Evolutionary conservation across 2,888 invertebrate species (phyloP).

Genomic region (Epicampocera succincta): DNA sequence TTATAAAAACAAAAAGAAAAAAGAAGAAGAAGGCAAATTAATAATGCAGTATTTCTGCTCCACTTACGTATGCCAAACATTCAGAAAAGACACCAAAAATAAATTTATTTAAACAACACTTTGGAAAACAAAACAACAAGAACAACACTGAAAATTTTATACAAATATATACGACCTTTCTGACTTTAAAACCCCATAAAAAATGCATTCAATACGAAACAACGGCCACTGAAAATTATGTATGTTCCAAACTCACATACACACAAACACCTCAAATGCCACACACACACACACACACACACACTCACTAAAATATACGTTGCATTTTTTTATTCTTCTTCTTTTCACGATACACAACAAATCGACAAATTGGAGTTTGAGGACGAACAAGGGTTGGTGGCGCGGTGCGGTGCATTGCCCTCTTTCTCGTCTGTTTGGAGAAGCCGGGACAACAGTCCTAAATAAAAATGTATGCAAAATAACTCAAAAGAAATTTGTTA

Average conservation of each 20-base stretch:
- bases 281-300: slow-evolving; percentile 1
- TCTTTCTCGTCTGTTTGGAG: not conserved
- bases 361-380: slow-evolving; percentile 16
- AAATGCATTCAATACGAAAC: slow-evolving; percentile 30
- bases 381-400: slow-evolving; percentile 29
- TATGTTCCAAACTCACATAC: slow-evolving; percentile 1
- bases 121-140: slow-evolving; percentile 12
- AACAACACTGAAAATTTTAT: slow-evolving; percentile 33
- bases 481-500: slow-evolving; percentile 3
- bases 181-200: slow-evolving; percentile 45
- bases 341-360: not conserved
- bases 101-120: slow-evolving; percentile 59
- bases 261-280: not conserved
- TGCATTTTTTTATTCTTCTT: slow-evolving; percentile 15
- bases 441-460: slow-evolving; percentile 10
- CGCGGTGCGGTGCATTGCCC: slow-evolving; percentile 16
- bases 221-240: slow-evolving; percentile 7
- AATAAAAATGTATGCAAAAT: slow-evolving; percentile 4
- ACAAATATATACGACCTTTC: slow-evolving; percentile 57
- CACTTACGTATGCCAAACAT: slow-evolving; percentile 64
- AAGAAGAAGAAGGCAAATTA: slow-evolving; percentile 47
- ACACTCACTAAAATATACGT: slow-evolving; percentile 9
- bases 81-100: slow-evolving; percentile 48
- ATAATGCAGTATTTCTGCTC: slow-evolving; percentile 68
- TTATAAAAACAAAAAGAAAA: not conserved